These are phyloP conservation scores for Chloropsis cyanopogon DNA, from an alignment of 2,113 vertebrate genomes.

Conservation along the genomic window DNA sequence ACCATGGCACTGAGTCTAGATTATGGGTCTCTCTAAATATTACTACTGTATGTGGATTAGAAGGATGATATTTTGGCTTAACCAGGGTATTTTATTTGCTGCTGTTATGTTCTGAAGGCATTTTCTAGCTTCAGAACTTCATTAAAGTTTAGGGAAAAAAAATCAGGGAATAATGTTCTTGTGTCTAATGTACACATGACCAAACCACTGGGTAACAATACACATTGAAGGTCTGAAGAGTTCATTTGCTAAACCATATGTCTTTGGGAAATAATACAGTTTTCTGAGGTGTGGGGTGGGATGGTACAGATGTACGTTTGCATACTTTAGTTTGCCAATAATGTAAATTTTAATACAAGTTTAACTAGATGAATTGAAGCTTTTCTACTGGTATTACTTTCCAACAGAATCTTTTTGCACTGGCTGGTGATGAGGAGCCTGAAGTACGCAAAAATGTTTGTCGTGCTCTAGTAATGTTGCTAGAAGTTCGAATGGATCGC, in stretches of 20 bases:
- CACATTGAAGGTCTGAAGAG: not conserved
- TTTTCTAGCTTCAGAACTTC: not conserved
- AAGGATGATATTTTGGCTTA: not conserved
- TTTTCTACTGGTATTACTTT: not conserved
- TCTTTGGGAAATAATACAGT: not conserved
- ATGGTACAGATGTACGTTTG: not conserved
- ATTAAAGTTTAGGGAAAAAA: not conserved
- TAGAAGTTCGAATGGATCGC: conserved; percentile 94
- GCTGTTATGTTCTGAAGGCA: not conserved
- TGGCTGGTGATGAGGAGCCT: conserved; percentile 91
- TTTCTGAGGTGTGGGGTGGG: not conserved
- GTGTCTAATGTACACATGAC: not conserved
- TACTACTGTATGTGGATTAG: not conserved
- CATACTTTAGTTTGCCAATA: not conserved
- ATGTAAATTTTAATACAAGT: not conserved
- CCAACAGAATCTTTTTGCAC: conserved; percentile 90
- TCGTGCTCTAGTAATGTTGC: conserved; percentile 92
- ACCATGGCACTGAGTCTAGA: not conserved
- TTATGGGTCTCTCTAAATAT: not conserved
- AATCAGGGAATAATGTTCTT: not conserved
- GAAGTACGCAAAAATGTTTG: conserved; percentile 98
- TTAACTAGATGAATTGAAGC: not conserved
- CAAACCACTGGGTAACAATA: not conserved
- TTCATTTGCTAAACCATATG: not conserved
- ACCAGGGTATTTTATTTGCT: not conserved